Percentiles rank a stretch among this genome's conserved stretches.
These are phyloP conservation scores for Dendropsophus ebraccatus DNA, from an alignment of 2,113 vertebrate genomes.

Conservation along the genomic window DNA sequence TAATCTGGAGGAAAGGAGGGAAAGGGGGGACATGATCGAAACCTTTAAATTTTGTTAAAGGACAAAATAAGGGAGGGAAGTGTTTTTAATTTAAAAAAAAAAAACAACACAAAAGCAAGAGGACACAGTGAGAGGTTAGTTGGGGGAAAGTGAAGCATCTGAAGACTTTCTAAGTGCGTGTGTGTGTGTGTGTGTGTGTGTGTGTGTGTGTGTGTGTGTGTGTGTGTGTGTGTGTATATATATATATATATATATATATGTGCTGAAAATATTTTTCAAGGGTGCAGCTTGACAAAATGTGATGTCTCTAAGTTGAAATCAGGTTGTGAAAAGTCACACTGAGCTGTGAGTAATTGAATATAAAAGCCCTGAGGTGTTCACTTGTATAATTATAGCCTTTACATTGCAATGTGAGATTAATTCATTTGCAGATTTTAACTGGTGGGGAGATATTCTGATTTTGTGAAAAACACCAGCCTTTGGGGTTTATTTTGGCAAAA, in stretches of 20 bases:
- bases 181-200: too few relatives aligned
- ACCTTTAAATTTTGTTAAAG: too few relatives aligned
- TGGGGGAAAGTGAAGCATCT: too few relatives aligned
- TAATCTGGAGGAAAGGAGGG: too few relatives aligned
- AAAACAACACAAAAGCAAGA: too few relatives aligned
- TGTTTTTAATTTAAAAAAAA: too few relatives aligned
- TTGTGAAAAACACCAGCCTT: neutral
- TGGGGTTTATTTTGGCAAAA: conserved; percentile 7
- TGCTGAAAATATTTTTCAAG: conserved; percentile 38
- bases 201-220: too few relatives aligned
- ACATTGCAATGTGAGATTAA: conserved; percentile 38
- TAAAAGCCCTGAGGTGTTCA: conserved; percentile 46
- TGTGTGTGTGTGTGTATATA: neutral
- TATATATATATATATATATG: neutral
- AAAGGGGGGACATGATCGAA: too few relatives aligned
- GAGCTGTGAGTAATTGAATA: conserved; percentile 50
- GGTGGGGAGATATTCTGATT: conserved; percentile 1
- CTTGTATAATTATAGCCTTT: conserved; percentile 52
- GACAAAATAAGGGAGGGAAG: too few relatives aligned
- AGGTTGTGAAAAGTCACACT: conserved; percentile 55
- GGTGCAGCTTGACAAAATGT: conserved; percentile 36
- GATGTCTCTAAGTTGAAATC: conserved; percentile 46
- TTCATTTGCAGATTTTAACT: conserved; percentile 44
- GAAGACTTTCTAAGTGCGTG: too few relatives aligned
- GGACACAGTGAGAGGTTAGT: too few relatives aligned